Base-by-base conservation (phyloP, 2,797 vertebrate species). In the Amphiprion clarkii region DNA sequence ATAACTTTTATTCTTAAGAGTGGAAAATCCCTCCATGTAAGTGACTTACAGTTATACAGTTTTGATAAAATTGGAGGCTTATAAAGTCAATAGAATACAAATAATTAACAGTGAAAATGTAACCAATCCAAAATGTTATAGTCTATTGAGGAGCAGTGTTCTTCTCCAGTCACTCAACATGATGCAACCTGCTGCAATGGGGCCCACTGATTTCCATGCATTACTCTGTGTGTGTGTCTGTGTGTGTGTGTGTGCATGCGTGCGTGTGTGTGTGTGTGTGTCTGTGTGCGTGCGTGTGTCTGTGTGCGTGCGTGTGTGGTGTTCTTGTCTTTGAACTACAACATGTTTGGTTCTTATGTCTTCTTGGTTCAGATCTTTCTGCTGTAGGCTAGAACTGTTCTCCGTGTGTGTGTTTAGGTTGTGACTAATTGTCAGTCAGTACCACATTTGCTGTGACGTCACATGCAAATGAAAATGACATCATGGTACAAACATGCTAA, bases 111-210 rank as follows among this genome's bases (percentile, higher is more conserved):
- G 2, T n/a, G 6, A 52, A 65, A 77, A 42, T 59, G 29, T 1
- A 48, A 54, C 36, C 5, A 70, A 61, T 27, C 6, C 31, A 67
- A 51, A 42, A 33, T 56, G 61, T 36, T 14, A 62, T 51, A 58
- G 3, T 54, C 46, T 64, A 53, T n/a, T 60, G 60, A 67, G 57
- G 17, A 85, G 67, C 42, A 55, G 31, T 57, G 71, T 59, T 79
- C 48, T 63, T 40, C 49, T 76, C 23, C 55, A 80, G 70, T 81
- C 70, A 69, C 33, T 83, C 70, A 62, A 29, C 39, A 52, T 89
- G 85, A 89, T 86, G 76, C 31, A 87, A 87, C 54, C 54, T 23
- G 14, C 74, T 81, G 87, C 69, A 89, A 86, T 2, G 21, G 21
- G 56, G 70, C 66, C 51, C n/a, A 31, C 31, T 48, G 66, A 79